Evolutionary conservation across 2,797 vertebrate genomes (phyloP), one percentile per base, ranked within the genome.

Genomic region (Dipus sagitta): DNA sequence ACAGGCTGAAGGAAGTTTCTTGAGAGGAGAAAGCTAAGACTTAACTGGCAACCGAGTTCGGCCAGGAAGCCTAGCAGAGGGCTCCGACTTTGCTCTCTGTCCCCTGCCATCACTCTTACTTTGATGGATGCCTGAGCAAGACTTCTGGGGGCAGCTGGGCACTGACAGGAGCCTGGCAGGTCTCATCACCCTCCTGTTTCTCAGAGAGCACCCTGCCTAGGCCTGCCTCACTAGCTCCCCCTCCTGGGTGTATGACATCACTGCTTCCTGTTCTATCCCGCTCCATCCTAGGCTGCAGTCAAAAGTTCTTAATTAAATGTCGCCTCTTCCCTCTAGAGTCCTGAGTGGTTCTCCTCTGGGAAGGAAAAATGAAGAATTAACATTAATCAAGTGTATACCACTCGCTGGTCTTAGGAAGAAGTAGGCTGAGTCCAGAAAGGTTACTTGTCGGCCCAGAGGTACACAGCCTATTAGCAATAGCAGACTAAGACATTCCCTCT

Each of bases 271-370:
- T 38, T 81, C 12, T 15, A 3, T 58, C 47, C 79, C 72, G 9
- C 30, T 18, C 78, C 8, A 28, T 65, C 71, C 72, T 70, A 65
- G n/a, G n/a, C 32, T 17, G 5, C 20, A 1, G 18, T 1, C 11
- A 1, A 26, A n/a, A 30, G 11, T 89, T 65, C 80, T 71, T 92
- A 83, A 78, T 91, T 90, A 87, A 83, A 28, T 6, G 8, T 26
- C 15, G 8, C 68, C 75, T 78, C 54, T 47, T 90, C 64, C 54
- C 71, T 60, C 38, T 81, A 65, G 91, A 54, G n/a, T 54, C 54
- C 13, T 26, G 32, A 72, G 54, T 71, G 17, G 18, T 32, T 60
- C 76, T 91, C 87, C 86, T 86, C 30, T 0, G 30, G 52, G 84
- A 75, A 74, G 64, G 30, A 64, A 80, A 88, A n/a, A 58, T 18